Percentiles rank a stretch among this genome's conserved stretches.
Evolutionary conservation across 2,888 invertebrate genomes (phyloP).

Genomic region (Plagiodera versicolora): DNA sequence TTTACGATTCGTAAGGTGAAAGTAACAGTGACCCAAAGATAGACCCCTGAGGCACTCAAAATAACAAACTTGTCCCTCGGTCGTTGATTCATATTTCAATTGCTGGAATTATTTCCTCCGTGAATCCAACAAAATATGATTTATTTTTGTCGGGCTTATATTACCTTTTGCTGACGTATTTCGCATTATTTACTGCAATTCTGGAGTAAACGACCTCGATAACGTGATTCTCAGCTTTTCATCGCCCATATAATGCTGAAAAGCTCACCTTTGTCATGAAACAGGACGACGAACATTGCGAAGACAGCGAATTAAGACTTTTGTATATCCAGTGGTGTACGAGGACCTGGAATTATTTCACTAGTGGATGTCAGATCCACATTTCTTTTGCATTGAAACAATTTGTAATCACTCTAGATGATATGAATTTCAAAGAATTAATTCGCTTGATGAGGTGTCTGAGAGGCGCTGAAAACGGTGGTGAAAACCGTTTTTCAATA

Average conservation of each 20-base stretch:
- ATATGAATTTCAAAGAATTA: too few relatives aligned
- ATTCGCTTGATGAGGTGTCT: too few relatives aligned
- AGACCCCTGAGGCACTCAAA: too few relatives aligned
- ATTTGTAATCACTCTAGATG: too few relatives aligned
- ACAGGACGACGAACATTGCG: constrained; percentile 24
- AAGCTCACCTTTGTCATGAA: constrained; percentile 25
- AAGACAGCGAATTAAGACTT: constrained; percentile 18
- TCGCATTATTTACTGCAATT: constrained; percentile 24
- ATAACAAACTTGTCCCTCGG: too few relatives aligned
- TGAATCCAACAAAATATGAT: not conserved
- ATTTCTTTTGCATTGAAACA: too few relatives aligned
- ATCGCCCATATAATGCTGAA: constrained; percentile 20
- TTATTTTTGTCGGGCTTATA: constrained; percentile 8
- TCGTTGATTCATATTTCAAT: not conserved
- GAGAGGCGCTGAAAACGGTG: too few relatives aligned
- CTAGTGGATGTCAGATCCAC: too few relatives aligned
- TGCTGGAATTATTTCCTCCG: not conserved
- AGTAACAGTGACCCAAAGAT: too few relatives aligned
- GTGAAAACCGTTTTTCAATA: too few relatives aligned
- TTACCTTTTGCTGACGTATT: constrained; percentile 23
- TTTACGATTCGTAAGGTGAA: too few relatives aligned
- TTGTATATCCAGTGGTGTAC: not conserved
- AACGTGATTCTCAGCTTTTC: constrained; percentile 22
- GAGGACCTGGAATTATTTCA: too few relatives aligned
- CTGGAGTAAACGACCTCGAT: constrained; percentile 25